Evolutionary conservation across 2,888 invertebrate species (phyloP), one percentile per base, ranked within the genome.

Genomic region (Blastobasis adustella): DNA sequence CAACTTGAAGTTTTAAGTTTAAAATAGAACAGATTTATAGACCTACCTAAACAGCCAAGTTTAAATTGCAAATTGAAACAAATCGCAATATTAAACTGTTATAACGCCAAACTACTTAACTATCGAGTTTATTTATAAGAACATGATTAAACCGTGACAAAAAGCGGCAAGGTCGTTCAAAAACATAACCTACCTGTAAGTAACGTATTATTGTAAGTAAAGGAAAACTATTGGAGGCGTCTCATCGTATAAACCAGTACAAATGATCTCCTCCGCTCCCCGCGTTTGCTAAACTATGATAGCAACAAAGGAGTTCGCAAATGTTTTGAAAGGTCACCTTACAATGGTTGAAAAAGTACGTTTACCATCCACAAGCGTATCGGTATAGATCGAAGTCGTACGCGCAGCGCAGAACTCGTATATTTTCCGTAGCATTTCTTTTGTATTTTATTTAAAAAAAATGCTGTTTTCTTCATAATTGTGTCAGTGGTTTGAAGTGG

Each of bases 301-400:
- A 36, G 5, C 40, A 7, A 37, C 49, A 8, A 5, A 47, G 46
- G 53, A 49, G 54, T 50, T 51, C 49, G 50, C 54, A 58, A 58
- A 57, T 59, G 51, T 56, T 51, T 47, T n/a, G 53, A 61, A 56
- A 61, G 77, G 49, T 71, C 79, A 62, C 50, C 8, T 10, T 65
- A 66, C 61, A 70, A 54, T 76, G 73, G 82, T 61, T 57, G 49
- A 76, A 80, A 81, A 49, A 46, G 41, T 36, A 46, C 47, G 51
- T 47, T 69, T 76, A 65, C 71, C 73, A 72, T 66, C 67, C 69
- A 67, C 52, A 56, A 57, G 61, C 67, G 69, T 75, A 76, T 64
- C 74, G 76, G 70, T 68, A 72, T 74, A 73, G 76, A 73, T 73
- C 69, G 68, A 65, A 71, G 71, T 61, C 76, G 81, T 73, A 78